These are phyloP conservation scores for Pangasius sanitwongsei DNA, from an alignment of 2,797 vertebrate genomes.

Conservation along the genomic window DNA sequence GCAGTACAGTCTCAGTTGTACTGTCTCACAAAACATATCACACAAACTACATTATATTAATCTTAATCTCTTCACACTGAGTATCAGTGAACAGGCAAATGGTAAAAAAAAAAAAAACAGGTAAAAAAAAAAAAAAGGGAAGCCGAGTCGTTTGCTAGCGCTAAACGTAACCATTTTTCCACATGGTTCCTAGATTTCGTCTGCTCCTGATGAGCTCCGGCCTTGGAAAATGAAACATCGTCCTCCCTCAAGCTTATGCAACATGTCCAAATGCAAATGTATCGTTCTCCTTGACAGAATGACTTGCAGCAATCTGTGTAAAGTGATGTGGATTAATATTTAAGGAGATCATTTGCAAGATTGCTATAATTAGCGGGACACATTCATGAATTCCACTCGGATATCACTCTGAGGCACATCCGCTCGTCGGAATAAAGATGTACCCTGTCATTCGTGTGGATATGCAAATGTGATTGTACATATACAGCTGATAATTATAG, in stretches of 20 bases:
- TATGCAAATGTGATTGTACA: slow-evolving; percentile 70
- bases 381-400: slow-evolving; percentile 80
- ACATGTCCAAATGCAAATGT: slow-evolving; percentile 32
- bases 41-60: neutral
- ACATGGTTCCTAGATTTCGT: neutral
- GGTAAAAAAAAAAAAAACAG: neutral
- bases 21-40: neutral
- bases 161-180: neutral
- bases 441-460: slow-evolving; percentile 74
- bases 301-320: slow-evolving; percentile 73
- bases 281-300: slow-evolving; percentile 61
- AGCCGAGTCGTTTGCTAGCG: neutral
- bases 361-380: slow-evolving; percentile 79
- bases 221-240: neutral
- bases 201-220: neutral
- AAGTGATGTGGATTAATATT: slow-evolving; percentile 78
- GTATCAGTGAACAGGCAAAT: neutral
- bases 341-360: slow-evolving; percentile 80
- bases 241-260: slow-evolving; percentile 26
- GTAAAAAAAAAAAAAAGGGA: too few species aligned
- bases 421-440: slow-evolving; percentile 74
- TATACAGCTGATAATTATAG: slow-evolving; percentile 76
- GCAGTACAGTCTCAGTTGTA: neutral
- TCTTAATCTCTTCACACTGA: too few species aligned
- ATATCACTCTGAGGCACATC: slow-evolving; percentile 77